Evolutionary conservation across 1,140 invertebrate species (phyloP), one percentile per base, ranked within the genome.

Genomic region (Belonocnema kinseyi): DNA sequence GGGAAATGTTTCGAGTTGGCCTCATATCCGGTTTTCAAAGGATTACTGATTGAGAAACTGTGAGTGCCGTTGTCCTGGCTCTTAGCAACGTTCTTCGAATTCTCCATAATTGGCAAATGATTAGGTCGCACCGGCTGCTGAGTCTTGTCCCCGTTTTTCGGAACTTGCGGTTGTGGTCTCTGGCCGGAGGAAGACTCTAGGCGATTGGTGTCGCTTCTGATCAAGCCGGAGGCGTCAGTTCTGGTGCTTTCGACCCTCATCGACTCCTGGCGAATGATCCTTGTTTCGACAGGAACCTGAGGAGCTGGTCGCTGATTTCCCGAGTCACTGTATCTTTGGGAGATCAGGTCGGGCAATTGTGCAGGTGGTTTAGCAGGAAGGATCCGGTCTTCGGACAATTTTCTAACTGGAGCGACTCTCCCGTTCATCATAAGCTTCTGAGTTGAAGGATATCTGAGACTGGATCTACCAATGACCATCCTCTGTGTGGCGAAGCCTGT

Each of bases 361-460:
- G 86, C 85, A 12, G 88, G 85, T 50, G 85, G 88, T 79, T 83
- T 81, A 52, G 82, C 56, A 12, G 53, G 16, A 17, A 54, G 17
- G 16, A 11, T 79, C 76, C 78, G 82, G 3, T 87, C 86, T 33
- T 86, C 90, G 26, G 82, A 75, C 58, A 85, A 81, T 80, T 85
- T 82, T 10, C 91, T 91, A 3, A 90, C 80, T 0, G 90, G 85
- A 5, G 85, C 86, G 3, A 90, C 87, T 77, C 91, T 91, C 4
- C 92, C 93, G 80, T 93, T 93, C 7, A 93, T 83, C 71, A 91
- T 83, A 1, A 92, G 84, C 77, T 92, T 92, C 73, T 92, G 91
- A 2, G 90, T 85, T 0, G 90, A 87, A 6, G 92, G 87, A 79
- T 91, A 91, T 82, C 90, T 86, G 66, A 91, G 74, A 78, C 90